Percentiles rank a stretch among this genome's conserved stretches.
Conservation (phyloP, 1,140 invertebrate genomes). For the Eueides isabella region DNA sequence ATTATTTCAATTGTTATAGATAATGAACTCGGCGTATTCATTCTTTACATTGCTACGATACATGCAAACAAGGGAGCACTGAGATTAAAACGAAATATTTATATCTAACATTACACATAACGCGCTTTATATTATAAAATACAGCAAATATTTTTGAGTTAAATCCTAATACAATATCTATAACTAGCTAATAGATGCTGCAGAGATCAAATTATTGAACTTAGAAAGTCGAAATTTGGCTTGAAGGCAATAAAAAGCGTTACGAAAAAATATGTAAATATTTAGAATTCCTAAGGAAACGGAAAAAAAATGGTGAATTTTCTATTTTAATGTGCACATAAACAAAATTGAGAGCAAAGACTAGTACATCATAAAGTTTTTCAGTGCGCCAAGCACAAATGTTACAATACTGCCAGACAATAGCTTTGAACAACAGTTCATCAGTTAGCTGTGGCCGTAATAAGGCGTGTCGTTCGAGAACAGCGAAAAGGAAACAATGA, state of each 20-base stretch:
- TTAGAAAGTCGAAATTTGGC: no score
- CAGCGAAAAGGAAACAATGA: conserved; percentile 73
- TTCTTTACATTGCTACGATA: conserved; percentile 62
- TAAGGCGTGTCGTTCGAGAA: conserved; percentile 68
- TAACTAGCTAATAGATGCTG: no score
- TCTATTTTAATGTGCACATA: no score
- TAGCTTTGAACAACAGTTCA: conserved; percentile 57
- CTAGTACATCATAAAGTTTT: not conserved
- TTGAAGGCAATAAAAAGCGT: no score
- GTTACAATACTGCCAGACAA: conserved; percentile 61
- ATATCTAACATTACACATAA: not conserved
- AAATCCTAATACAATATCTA: not conserved
- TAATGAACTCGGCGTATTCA: conserved; percentile 69
- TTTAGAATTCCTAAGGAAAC: no score
- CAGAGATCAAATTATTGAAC: no score
- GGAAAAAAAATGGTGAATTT: no score
- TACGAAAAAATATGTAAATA: no score
- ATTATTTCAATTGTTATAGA: conserved; percentile 57
- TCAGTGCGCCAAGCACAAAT: conserved; percentile 22
- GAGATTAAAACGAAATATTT: not conserved
- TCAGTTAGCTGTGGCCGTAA: conserved; percentile 66
- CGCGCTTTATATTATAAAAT: not conserved
- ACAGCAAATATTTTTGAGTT: not conserved
- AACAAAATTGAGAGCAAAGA: not conserved
- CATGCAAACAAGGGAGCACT: conserved; percentile 48